A percentile compares a stretch with the other conserved stretches of the same genome.
These are phyloP conservation scores for Anser brachyrhynchus DNA, from an alignment of 2,113 vertebrate species.

Conservation along the genomic window DNA sequence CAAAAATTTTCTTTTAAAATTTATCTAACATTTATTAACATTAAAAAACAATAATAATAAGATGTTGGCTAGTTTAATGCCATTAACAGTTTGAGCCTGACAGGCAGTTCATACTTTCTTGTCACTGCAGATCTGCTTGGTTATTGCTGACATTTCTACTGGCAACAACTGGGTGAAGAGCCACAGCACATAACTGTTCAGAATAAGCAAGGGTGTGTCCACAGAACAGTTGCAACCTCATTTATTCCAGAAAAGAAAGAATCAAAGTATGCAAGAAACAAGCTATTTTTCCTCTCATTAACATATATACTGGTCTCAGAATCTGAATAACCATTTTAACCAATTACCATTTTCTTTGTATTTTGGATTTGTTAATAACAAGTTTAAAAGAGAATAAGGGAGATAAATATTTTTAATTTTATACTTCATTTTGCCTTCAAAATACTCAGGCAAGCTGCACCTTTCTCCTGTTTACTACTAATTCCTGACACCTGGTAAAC, in stretches of 20 bases:
- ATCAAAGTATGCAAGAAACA: neutral
- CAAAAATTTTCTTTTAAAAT: neutral
- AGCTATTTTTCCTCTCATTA: slow-evolving; percentile 10
- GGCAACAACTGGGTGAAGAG: neutral
- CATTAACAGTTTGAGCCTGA: neutral
- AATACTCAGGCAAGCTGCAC: slow-evolving; percentile 14
- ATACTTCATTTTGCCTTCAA: slow-evolving; percentile 60
- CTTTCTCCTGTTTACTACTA: slow-evolving; percentile 48
- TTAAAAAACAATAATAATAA: neutral
- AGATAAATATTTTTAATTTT: slow-evolving; percentile 79
- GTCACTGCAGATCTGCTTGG: neutral
- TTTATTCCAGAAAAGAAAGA: neutral
- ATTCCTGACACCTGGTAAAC: slow-evolving; percentile 13
- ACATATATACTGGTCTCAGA: neutral
- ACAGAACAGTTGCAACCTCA: neutral
- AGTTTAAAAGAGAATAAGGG: slow-evolving; percentile 58
- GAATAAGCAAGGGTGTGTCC: neutral
- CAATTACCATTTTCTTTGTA: slow-evolving; percentile 35
- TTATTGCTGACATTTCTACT: neutral
- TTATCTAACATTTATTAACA: neutral
- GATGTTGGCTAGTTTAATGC: neutral
- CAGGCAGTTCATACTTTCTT: neutral
- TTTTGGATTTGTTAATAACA: slow-evolving; percentile 59
- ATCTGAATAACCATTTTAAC: slow-evolving; percentile 37
- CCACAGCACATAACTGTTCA: neutral